phyloP scores from a whole-genome alignment of 2,797 vertebrate genomes.

The Cirrhinus molitorella region DNA sequence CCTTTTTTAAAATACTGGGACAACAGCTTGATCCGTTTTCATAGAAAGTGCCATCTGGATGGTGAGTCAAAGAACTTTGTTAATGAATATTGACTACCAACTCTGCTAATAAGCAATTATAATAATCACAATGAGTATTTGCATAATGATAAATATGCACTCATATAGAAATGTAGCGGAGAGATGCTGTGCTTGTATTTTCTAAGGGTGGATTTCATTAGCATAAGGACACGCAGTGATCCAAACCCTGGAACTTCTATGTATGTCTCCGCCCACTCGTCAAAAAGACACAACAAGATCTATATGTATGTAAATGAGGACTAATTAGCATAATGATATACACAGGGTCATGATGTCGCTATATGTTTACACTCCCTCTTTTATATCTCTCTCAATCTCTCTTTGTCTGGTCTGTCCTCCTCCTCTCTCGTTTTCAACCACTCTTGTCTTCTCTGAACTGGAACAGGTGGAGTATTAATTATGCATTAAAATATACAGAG shows the following conservation, averaged over 20 bases:
- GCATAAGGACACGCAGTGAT: conserved; percentile 22
- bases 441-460: conserved; percentile 60
- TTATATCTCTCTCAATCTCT: conserved; percentile 35
- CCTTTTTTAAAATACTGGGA: background rate
- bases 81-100: conserved; percentile 29
- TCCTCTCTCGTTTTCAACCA: background rate
- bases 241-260: conserved; percentile 11
- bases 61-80: conserved; percentile 1
- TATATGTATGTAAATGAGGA: conserved; percentile 82
- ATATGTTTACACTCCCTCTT: conserved; percentile 61
- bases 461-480: conserved; percentile 80
- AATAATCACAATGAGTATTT: conserved; percentile 21
- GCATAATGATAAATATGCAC: conserved; percentile 26
- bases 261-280: conserved; percentile 55
- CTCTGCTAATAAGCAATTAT: conserved; percentile 29
- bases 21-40: background rate
- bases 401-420: conserved; percentile 27
- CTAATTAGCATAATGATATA: conserved; percentile 74
- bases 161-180: conserved; percentile 6
- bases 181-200: background rate
- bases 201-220: conserved; percentile 11
- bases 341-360: conserved; percentile 74
- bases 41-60: background rate
- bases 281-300: conserved; percentile 63
- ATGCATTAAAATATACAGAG: conserved; percentile 76